Conservation (phyloP, 2,888 invertebrate genomes). For the Dryocosmus kuriphilus region DNA sequence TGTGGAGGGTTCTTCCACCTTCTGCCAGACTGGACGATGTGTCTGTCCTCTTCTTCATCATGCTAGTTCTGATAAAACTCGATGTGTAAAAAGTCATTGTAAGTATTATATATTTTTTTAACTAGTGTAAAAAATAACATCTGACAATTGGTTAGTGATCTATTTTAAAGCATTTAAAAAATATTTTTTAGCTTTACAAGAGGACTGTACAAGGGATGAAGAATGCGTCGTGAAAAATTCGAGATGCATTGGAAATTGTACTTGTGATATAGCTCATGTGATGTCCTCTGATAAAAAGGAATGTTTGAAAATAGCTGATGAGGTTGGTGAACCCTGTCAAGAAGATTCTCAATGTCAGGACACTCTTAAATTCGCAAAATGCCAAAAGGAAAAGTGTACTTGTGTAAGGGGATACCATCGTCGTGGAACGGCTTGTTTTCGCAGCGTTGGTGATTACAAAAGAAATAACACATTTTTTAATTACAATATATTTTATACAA, state of each 20-base stretch:
- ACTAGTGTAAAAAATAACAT: not conserved
- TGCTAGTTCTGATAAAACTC: conserved; percentile 66
- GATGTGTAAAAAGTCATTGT: conserved; percentile 66
- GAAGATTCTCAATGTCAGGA: conserved; percentile 70
- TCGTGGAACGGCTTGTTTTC: conserved; percentile 64
- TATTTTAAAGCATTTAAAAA: not conserved
- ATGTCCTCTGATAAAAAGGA: conserved; percentile 64
- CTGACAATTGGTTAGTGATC: too few relatives aligned
- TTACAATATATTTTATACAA: too few relatives aligned
- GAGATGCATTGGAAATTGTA: conserved; percentile 69
- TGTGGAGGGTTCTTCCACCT: conserved; percentile 66
- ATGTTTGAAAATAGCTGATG: conserved; percentile 71
- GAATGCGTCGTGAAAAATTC: conserved; percentile 73
- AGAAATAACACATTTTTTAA: too few relatives aligned
- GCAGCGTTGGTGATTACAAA: conserved; percentile 59
- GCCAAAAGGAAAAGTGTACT: conserved; percentile 64
- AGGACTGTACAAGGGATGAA: conserved; percentile 68
- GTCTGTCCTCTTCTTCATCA: conserved; percentile 72
- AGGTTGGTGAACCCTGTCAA: conserved; percentile 69
- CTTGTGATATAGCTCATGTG: conserved; percentile 71
- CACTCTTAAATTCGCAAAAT: conserved; percentile 65
- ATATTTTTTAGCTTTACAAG: conserved; percentile 64
- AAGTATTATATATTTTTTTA: not conserved
- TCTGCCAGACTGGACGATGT: conserved; percentile 72
- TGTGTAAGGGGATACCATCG: conserved; percentile 66